These are phyloP conservation scores for Epirrhoe tristata DNA, from an alignment of 2,888 invertebrate genomes.

Conservation along the genomic window DNA sequence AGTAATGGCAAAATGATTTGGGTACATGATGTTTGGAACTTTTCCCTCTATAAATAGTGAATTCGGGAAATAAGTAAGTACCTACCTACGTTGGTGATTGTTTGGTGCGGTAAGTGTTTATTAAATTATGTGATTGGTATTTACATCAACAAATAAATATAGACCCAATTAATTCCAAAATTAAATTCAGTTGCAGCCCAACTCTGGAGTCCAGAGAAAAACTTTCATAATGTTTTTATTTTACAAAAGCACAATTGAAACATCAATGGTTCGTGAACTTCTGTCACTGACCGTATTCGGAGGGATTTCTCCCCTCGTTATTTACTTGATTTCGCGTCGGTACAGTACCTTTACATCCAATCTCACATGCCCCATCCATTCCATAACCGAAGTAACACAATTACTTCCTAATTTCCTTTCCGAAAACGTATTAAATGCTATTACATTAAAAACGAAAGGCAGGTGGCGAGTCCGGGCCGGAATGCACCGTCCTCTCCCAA, in stretches of 20 bases:
- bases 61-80: background rate
- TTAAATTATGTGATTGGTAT: background rate
- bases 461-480: conserved; percentile 46
- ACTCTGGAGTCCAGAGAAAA: background rate
- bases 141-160: background rate
- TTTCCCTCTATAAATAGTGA: background rate
- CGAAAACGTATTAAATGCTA: conserved; percentile 45
- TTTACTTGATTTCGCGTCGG: background rate
- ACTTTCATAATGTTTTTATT: no score
- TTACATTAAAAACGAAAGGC: conserved; percentile 47
- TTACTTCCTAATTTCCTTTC: conserved; percentile 44
- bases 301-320: background rate
- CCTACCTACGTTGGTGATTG: background rate
- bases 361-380: conserved; percentile 38
- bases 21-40: background rate
- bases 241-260: no score
- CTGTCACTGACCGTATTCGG: no score
- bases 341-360: conserved; percentile 25
- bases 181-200: background rate
- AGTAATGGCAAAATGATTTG: conserved; percentile 5
- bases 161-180: background rate
- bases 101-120: background rate
- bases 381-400: conserved; percentile 41
- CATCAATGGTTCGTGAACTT: no score
- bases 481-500: conserved; percentile 73